phyloP scores from a whole-genome alignment of 2,797 vertebrate species.

The Cryptoprocta ferox region DNA sequence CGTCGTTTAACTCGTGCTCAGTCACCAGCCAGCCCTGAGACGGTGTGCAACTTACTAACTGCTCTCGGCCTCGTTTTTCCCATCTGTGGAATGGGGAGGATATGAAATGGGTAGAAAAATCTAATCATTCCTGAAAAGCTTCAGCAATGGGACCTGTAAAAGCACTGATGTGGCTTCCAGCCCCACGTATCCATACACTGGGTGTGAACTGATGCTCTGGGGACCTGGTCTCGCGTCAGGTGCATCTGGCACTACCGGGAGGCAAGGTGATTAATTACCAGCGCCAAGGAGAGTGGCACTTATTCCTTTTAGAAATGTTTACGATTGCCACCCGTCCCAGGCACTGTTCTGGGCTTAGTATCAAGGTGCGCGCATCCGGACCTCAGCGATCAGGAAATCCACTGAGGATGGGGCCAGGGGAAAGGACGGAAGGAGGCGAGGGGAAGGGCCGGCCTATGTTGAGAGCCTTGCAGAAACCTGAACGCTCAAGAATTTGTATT shows the following conservation, averaged over 20 bases:
- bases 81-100: neutral
- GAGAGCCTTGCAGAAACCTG: neutral
- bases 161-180: neutral
- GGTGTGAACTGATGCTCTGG: rapidly evolving
- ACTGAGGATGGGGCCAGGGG: neutral
- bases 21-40: rapidly evolving
- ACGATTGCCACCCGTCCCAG: too few relatives aligned
- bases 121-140: neutral
- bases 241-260: rapidly evolving
- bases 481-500: neutral
- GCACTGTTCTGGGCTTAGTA: neutral
- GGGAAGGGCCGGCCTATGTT: neutral
- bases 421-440: too few relatives aligned
- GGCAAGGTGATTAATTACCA: neutral
- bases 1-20: neutral
- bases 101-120: neutral
- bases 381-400: neutral
- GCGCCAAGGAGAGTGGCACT: neutral
- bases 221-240: neutral
- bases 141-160: neutral
- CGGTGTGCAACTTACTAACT: rapidly evolving
- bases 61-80: neutral
- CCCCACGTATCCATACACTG: rapidly evolving
- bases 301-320: neutral
- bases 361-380: neutral